Base-by-base conservation (phyloP, 92 coral and sea anemone genomes). In the Phenganax marumi region DNA sequence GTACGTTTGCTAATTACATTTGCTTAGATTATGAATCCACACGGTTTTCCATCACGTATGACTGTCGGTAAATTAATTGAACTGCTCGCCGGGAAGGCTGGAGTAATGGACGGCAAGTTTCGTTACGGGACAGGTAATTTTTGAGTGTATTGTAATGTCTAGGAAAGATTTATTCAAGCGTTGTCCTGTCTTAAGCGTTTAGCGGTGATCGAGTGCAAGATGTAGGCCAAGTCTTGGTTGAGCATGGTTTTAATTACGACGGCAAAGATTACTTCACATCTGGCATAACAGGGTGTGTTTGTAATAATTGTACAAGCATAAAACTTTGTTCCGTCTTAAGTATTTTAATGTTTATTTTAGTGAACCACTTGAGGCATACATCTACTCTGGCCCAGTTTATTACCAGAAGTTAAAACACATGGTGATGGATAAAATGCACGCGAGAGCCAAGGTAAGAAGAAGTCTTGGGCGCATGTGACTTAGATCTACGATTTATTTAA, bases 31-130 rank as follows among this genome's bases (percentile, higher is more conserved):
- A 95, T 95, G 98, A 95, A 95, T 50, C 98, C 98, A 0, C 98
- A 95, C 80, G 98, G 98, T 2, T 95, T 95, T 79, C 98, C 98
- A 7, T 95, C 98, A 8, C 98, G 98, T 68, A 95, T 95, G 98
- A 95, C 98, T 9, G 98, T 95, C 18, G 98, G 98, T 57, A 95
- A 95, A 76, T 84, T 95, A 16, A 95, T 95, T 25, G 98, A 95
- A 74, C 91, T 95, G 76, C 75, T 95, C 75, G 97, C 97, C 12
- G 98, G 98, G 12, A 95, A 95, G 58, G 98, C 98, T 51, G 98
- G 97, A 12, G 97, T 92, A 6, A 79, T 95, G 68, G 88, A 90
- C 25, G 98, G 98, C 5, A 91, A 89, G 64, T 92, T 92, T 83
- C 94, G 93, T 12, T 92, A 95, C n/a, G 98, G 98, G 71, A 95